These are phyloP conservation scores for Operophtera brumata DNA, from an alignment of 2,888 invertebrate genomes.

Conservation along the genomic window DNA sequence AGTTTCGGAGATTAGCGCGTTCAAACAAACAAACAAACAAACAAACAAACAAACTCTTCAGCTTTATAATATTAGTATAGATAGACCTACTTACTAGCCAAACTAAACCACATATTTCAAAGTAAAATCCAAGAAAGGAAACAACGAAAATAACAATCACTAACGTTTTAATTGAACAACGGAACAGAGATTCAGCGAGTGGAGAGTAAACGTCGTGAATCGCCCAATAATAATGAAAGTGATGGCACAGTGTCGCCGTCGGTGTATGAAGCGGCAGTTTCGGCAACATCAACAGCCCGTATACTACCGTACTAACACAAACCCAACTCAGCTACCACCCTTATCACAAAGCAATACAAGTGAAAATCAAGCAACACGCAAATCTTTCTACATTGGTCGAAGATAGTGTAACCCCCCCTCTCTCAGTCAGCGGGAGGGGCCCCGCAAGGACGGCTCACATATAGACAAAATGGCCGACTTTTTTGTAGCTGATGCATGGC, in stretches of 20 bases:
- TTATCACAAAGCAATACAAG: constrained; percentile 38
- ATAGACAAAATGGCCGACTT: constrained; percentile 74
- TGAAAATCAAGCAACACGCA: constrained; percentile 35
- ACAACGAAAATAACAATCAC: constrained; percentile 64
- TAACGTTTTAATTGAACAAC: constrained; percentile 73
- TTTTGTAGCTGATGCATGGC: constrained; percentile 45
- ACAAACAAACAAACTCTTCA: no score
- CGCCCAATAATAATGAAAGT: constrained; percentile 81
- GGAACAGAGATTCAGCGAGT: constrained; percentile 70
- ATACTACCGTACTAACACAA: constrained; percentile 56
- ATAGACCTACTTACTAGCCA: no score
- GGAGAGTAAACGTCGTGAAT: constrained; percentile 78
- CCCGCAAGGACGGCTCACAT: constrained; percentile 64
- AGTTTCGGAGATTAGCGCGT: no score
- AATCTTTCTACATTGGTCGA: constrained; percentile 43
- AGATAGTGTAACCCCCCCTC: constrained; percentile 59
- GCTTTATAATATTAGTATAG: no score
- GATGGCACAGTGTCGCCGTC: constrained; percentile 75
- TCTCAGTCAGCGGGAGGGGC: constrained; percentile 60
- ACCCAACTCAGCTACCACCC: constrained; percentile 31
- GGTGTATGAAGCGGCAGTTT: constrained; percentile 81
- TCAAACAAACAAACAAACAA: no score
- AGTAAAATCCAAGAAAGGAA: constrained; percentile 39
- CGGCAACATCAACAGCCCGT: constrained; percentile 81
- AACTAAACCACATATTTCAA: background rate